A percentile compares a stretch with the other conserved stretches of the same genome.
Evolutionary conservation across 2,113 vertebrate species (phyloP).

Genomic region (Mystacornis crossleyi): DNA sequence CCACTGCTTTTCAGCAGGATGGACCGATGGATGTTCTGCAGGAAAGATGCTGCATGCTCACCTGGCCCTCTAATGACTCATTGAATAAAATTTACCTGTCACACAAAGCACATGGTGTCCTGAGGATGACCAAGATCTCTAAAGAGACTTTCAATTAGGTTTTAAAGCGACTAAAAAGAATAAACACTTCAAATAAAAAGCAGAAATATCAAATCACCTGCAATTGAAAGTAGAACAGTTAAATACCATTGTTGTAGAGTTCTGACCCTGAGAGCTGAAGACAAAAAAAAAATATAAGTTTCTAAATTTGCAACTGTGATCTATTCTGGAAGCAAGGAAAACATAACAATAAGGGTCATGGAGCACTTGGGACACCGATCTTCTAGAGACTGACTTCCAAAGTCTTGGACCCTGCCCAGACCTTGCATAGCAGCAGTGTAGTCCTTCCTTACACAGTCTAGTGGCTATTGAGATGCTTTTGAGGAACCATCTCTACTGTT

Average conservation of each 20-base stretch:
- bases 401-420: neutral
- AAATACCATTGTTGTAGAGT: neutral
- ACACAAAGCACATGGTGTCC: neutral
- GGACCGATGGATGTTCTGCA: neutral
- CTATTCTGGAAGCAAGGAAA: neutral
- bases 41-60: neutral
- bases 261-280: neutral
- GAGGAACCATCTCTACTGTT: neutral
- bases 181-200: neutral
- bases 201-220: neutral
- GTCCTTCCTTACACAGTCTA: neutral
- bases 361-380: neutral
- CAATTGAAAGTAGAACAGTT: neutral
- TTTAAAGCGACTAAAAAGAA: neutral
- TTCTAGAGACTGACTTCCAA: neutral
- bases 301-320: neutral
- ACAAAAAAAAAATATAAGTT: neutral
- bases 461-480: neutral
- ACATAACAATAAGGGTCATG: neutral
- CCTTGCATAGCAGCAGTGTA: neutral
- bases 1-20: rapidly evolving
- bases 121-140: neutral
- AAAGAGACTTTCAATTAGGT: neutral
- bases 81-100: neutral
- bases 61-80: neutral